Percentiles rank a stretch among this genome's conserved stretches.
Conservation (phyloP, 2,113 vertebrate species). For the Rhinopithecus roxellana region DNA sequence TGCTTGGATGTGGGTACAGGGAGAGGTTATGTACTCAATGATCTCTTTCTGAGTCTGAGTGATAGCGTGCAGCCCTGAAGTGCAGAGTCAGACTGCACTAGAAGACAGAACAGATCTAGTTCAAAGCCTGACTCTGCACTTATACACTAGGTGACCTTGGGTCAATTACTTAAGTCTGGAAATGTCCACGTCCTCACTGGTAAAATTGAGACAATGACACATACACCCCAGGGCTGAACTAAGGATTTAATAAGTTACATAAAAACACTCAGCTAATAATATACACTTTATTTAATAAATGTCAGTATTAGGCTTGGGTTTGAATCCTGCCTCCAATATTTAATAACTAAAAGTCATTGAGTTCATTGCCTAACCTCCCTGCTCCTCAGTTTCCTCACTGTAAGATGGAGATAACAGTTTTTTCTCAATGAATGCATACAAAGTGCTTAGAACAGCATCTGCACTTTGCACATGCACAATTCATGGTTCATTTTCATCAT, state of each 20-base stretch:
- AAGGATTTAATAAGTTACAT: background rate
- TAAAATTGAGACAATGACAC: constrained; percentile 17
- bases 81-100: background rate
- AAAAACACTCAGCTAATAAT: constrained; percentile 22
- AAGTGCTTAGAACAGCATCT: background rate
- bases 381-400: background rate
- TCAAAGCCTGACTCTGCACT: background rate
- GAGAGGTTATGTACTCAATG: background rate
- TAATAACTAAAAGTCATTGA: background rate
- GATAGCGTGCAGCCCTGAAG: background rate
- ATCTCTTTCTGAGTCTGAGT: background rate
- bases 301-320: background rate
- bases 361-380: background rate
- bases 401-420: background rate
- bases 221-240: background rate
- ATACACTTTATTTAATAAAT: background rate
- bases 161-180: background rate
- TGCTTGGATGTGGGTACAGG: background rate
- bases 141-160: background rate
- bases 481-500: background rate
- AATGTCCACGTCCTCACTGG: background rate
- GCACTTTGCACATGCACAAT: background rate
- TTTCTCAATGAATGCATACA: fast-evolving
- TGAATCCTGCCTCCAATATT: background rate
- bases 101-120: constrained; percentile 12